Evolutionary conservation across 2,888 invertebrate species (phyloP).

Genomic region (Copidosoma aretas): DNA sequence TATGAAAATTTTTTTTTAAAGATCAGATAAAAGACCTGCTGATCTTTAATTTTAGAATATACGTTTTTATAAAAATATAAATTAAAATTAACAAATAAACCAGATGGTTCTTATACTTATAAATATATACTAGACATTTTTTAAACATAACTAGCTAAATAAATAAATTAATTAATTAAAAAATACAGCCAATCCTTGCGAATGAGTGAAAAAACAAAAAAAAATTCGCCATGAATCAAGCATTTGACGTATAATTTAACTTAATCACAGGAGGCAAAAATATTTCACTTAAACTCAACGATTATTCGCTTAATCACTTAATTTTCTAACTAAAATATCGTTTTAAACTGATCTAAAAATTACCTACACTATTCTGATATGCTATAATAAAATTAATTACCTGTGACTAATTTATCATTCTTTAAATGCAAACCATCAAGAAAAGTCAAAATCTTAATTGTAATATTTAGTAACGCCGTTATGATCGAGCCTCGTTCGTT

Average conservation of each 20-base stretch:
- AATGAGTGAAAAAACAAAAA: constrained; percentile 19
- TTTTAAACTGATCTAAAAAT: constrained; percentile 3
- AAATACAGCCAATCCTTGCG: constrained; percentile 22
- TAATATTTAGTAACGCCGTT: constrained; percentile 8
- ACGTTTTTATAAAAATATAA: constrained; percentile 7
- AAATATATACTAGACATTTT: constrained; percentile 14
- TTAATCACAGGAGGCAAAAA: too few species aligned
- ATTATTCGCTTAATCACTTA: too few species aligned
- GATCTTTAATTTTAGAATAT: not conserved
- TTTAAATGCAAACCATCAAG: constrained; percentile 33
- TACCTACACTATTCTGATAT: constrained; percentile 9
- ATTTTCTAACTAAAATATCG: not conserved
- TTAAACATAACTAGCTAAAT: constrained; percentile 9
- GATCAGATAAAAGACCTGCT: not conserved
- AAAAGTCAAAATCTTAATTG: constrained; percentile 4
- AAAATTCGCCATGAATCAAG: constrained; percentile 7
- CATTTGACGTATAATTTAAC: not conserved
- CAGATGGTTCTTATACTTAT: not conserved
- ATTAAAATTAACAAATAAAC: not conserved
- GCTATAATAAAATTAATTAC: constrained; percentile 3
- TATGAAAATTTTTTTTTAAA: constrained; percentile 27
- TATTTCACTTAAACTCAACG: not conserved
- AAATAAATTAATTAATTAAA: constrained; percentile 20
- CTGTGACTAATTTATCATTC: constrained; percentile 13
- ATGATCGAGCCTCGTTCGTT: constrained; percentile 25